phyloP scores from a whole-genome alignment of 2,888 invertebrate species.

The Calameuta filiformis region DNA sequence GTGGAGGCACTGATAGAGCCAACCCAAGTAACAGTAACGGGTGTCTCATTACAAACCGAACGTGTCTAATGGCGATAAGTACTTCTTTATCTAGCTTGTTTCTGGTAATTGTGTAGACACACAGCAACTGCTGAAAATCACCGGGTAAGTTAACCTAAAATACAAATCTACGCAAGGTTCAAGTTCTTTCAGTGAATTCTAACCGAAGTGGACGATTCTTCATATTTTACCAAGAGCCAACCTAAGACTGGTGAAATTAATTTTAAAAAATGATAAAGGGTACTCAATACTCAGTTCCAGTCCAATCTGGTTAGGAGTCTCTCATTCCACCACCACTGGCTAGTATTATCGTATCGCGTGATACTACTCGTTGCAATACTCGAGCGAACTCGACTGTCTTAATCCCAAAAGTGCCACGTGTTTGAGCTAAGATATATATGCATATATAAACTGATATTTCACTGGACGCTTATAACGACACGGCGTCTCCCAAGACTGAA shows the following conservation, averaged over 20 bases:
- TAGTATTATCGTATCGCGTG: too few relatives aligned
- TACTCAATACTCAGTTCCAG: background rate
- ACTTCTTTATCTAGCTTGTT: background rate
- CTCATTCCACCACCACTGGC: too few relatives aligned
- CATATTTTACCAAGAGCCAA: background rate
- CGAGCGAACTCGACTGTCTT: too few relatives aligned
- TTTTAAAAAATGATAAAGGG: background rate
- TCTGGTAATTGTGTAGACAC: background rate
- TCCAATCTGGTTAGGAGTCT: background rate
- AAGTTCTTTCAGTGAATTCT: background rate
- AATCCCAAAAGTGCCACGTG: too few relatives aligned
- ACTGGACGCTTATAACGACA: too few relatives aligned
- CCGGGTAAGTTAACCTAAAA: background rate
- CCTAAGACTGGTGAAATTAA: background rate
- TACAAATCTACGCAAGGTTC: background rate
- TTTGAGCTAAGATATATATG: too few relatives aligned
- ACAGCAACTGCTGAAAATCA: background rate
- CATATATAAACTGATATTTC: too few relatives aligned
- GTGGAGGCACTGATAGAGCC: background rate
- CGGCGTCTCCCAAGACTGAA: too few relatives aligned
- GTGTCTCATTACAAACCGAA: background rate
- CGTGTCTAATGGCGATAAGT: background rate
- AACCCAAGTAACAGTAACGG: background rate
- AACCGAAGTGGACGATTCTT: background rate
- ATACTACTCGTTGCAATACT: too few relatives aligned